Conservation (phyloP, 2,113 vertebrate species). For the Athene noctua region DNA sequence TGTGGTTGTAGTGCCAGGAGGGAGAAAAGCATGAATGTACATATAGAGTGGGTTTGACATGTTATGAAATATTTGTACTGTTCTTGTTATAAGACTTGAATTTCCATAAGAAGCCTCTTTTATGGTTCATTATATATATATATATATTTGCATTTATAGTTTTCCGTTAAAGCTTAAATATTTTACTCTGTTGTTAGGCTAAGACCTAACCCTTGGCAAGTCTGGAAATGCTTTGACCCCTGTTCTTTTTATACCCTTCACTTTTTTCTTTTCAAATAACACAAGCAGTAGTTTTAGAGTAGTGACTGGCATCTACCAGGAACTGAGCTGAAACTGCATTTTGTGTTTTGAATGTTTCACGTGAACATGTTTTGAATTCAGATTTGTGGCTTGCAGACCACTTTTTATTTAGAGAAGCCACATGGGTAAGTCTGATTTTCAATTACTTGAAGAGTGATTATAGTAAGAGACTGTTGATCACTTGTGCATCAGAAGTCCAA, state of each 20-base stretch:
- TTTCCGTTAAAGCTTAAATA: neutral
- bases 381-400: neutral
- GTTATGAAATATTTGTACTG: neutral
- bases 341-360: neutral
- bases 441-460: constrained; percentile 4
- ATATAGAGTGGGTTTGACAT: neutral
- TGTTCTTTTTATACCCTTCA: neutral
- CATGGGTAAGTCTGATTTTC: constrained; percentile 24
- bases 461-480: neutral
- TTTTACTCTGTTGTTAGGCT: neutral
- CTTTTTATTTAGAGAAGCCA: constrained; percentile 7
- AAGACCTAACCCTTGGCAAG: neutral
- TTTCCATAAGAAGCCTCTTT: neutral
- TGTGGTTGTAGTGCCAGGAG: neutral
- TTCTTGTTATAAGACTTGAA: neutral
- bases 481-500: neutral
- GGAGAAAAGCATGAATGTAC: neutral
- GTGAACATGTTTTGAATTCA: neutral
- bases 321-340: neutral
- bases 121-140: neutral
- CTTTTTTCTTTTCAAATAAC: neutral
- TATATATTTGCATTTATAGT: neutral
- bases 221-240: neutral
- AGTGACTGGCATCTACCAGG: neutral
- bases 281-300: neutral